Evolutionary conservation across 92 coral and sea anemone genomes (phyloP), one percentile per base, ranked within the genome.

Genomic region (Porites rus): DNA sequence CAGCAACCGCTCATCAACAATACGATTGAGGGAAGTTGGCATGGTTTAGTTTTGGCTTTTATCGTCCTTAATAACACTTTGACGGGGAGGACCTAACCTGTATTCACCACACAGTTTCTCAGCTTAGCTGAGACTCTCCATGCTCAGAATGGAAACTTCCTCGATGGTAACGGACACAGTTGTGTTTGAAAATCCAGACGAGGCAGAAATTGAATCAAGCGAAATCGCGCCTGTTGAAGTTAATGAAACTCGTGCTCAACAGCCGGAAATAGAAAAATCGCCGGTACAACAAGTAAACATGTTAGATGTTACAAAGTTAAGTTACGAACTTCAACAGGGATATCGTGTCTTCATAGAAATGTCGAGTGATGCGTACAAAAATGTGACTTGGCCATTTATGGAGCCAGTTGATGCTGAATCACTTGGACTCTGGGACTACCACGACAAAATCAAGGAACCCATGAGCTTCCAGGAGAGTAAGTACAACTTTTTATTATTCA

Each of bases 401-500:
- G 97, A 93, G 68, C 99, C 99, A 52, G 99, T 97, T 2, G 99
- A 97, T 81, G 97, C 94, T 75, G 94, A 97, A 72, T 92, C 96
- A 10, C 89, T 95, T 61, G 98, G 98, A 24, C 88, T 97, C 28
- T 97, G 98, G 98, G 99, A 95, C 85, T 97, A 97, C 78, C 93
- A 95, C 75, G 93, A 91, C 9, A 92, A 94, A 53, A 93, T 97
- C 69, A 96, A 95, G 82, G 93, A 94, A 53, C 98, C 99, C 60
- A 97, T 97, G 99, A 90, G 97, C 81, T 95, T 97, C 63, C 59
- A 92, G 25, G 91, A 94, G 74, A 97, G 99, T 97, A 65, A 95
- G 99, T 95, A 74, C 16, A 58, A 87, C 56, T 31, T 22, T 68
- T 76, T 14, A 75, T 75, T 46, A 43, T 38, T 38, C 46, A 38